Percentiles rank a stretch among this genome's conserved stretches.
Conservation (phyloP, 2,797 vertebrate genomes). For the Rachycentron canadum region DNA sequence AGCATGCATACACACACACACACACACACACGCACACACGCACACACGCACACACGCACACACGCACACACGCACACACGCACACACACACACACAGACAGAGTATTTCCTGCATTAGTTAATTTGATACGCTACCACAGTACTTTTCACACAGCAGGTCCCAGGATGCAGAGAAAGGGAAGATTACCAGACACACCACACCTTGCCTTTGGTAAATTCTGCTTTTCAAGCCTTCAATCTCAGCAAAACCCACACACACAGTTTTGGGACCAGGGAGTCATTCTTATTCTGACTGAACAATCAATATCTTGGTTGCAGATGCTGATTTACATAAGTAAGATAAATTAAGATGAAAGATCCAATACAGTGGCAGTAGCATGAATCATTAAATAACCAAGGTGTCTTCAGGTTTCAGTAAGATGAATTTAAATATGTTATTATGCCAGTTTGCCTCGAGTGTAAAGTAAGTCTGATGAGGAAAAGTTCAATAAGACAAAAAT, state of each 20-base stretch:
- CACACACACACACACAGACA: conserved; percentile 32
- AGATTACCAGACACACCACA: conserved; percentile 23
- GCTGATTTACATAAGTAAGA: neutral
- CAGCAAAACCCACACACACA: conserved; percentile 3
- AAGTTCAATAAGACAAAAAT: neutral
- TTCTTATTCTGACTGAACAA: conserved; percentile 15
- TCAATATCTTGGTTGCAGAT: neutral
- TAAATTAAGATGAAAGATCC: neutral
- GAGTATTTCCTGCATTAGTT: conserved; percentile 36
- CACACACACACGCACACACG: conserved; percentile 33
- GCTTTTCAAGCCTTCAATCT: neutral
- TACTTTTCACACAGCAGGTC: conserved; percentile 36
- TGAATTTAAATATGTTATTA: neutral
- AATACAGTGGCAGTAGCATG: neutral
- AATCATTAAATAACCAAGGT: neutral
- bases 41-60: too few relatives aligned
- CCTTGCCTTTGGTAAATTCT: conserved; percentile 13
- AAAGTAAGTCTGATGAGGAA: neutral
- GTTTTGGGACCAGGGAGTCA: neutral
- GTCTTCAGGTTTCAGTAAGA: neutral
- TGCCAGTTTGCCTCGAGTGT: neutral
- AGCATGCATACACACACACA: conserved; percentile 43
- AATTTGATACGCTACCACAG: conserved; percentile 37
- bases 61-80: conserved; percentile 55
- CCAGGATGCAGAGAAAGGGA: conserved; percentile 21